Evolutionary conservation across 2,797 vertebrate genomes (phyloP).

Genomic region (Sternarchorhynchus goeldii): DNA sequence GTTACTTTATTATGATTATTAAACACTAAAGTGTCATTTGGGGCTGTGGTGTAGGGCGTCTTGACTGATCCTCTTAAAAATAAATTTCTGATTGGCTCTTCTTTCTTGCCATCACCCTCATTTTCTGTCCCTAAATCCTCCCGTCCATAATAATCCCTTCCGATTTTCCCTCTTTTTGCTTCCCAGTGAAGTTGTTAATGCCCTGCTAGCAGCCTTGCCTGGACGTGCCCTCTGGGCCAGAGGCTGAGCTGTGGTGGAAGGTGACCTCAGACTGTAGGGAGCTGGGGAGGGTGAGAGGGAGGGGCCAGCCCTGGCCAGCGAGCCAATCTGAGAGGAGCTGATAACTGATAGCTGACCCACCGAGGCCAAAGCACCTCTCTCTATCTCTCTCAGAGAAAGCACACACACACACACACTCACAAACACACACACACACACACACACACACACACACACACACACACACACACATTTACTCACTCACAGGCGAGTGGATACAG

Average conservation of each 20-base stretch:
- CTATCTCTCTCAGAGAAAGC: constrained; percentile 45
- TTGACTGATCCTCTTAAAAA: constrained; percentile 26
- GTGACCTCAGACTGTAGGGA: constrained; percentile 47
- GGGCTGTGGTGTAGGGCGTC: not conserved
- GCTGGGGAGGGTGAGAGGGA: constrained; percentile 28
- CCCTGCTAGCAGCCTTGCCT: constrained; percentile 25
- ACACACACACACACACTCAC: constrained; percentile 36
- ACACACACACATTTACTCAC: not conserved
- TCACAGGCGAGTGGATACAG: too few species aligned
- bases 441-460: constrained; percentile 45
- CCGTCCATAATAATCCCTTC: constrained; percentile 26
- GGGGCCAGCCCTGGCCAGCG: constrained; percentile 41
- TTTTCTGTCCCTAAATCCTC: constrained; percentile 26
- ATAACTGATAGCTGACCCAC: constrained; percentile 73
- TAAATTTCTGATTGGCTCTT: constrained; percentile 26
- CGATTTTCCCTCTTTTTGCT: constrained; percentile 22
- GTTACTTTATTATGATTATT: too few species aligned
- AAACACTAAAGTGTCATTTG: too few species aligned
- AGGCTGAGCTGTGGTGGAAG: constrained; percentile 48
- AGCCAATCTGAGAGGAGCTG: constrained; percentile 67
- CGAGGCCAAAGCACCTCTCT: constrained; percentile 63
- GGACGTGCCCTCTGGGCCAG: constrained; percentile 45
- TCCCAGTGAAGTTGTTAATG: constrained; percentile 42
- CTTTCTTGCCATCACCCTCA: constrained; percentile 17
- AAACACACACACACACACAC: constrained; percentile 43